Base-by-base conservation (phyloP, 2,888 invertebrate species). In the Stegophylla sp. region DNA sequence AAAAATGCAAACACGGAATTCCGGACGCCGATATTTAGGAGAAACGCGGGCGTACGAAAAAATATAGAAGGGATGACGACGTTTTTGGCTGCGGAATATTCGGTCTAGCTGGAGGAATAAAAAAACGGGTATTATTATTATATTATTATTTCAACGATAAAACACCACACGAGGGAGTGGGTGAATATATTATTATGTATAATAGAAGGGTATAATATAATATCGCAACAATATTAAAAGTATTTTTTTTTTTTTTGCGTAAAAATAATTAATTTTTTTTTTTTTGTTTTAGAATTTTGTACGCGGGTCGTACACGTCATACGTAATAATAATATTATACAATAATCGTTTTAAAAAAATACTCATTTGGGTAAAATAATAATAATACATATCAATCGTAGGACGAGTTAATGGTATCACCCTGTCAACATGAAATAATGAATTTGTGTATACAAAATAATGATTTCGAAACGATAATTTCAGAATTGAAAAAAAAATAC, bases 341-440 rank as follows among this genome's bases (percentile, higher is more conserved):
- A 73, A 59, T 59, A 72, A 59, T 23, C n/a, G 72, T 56, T 71
- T 53, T 56, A 56, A 73, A 73, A 73, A 59, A 28, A 59, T 73
- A 73, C 26, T 45, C n/a, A 13, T 73, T 34, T 45, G 23, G 23
- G 26, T 59, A 59, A n/a, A 59, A 59, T 26, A 72, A 59, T 53
- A n/a, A n/a, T n/a, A n/a, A n/a, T n/a, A 20, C 23, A 43, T 23
- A 26, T 43, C 17, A 56, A 43, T 59, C 56, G 17, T 23, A 56
- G 43, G 43, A 59, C 56, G 56, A 72, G 23, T 59, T 15, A 5
- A 56, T 43, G 41, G 20, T 56, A 34, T 71, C 71, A 56, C 56
- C 71, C 71, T 72, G 56, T 72, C 41, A 53, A 56, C 53, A 41
- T 41, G 20, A 56, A 56, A 72, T 56, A 56, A 41, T 17, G 41